Conservation (phyloP, 2,113 vertebrate genomes). For the Phrynosoma platyrhinos region DNA sequence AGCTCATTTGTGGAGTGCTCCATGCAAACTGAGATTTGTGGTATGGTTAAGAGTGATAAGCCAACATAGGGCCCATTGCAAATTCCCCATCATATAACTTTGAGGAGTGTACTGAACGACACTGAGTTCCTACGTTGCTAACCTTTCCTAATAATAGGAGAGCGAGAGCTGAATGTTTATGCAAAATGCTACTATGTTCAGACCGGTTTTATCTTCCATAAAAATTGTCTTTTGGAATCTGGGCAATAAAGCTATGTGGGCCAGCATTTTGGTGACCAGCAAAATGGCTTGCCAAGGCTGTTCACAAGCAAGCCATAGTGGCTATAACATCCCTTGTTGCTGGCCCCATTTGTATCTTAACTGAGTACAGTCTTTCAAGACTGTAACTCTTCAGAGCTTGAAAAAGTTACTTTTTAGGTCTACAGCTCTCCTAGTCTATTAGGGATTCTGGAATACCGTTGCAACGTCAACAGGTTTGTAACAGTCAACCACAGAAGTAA, state of each 20-base stretch:
- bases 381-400: no score
- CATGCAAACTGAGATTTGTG: background rate
- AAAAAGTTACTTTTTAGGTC: no score
- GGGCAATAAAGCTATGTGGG: background rate
- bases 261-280: background rate
- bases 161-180: background rate
- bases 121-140: background rate
- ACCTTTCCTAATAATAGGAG: background rate
- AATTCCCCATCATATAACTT: no score
- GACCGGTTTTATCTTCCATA: background rate
- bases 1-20: background rate
- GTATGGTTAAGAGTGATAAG: background rate
- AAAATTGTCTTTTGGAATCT: background rate
- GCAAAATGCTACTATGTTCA: background rate
- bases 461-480: no score
- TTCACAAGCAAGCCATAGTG: no score
- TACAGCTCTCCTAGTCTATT: no score
- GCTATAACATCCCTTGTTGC: no score
- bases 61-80: slow-evolving; percentile 13
- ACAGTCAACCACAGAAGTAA: no score
- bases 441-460: no score
- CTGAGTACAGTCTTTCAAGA: no score
- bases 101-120: no score
- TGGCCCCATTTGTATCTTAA: no score
- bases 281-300: background rate